These are phyloP conservation scores for Drosophila mayri DNA, from an alignment of 1,140 invertebrate genomes.

Conservation along the genomic window DNA sequence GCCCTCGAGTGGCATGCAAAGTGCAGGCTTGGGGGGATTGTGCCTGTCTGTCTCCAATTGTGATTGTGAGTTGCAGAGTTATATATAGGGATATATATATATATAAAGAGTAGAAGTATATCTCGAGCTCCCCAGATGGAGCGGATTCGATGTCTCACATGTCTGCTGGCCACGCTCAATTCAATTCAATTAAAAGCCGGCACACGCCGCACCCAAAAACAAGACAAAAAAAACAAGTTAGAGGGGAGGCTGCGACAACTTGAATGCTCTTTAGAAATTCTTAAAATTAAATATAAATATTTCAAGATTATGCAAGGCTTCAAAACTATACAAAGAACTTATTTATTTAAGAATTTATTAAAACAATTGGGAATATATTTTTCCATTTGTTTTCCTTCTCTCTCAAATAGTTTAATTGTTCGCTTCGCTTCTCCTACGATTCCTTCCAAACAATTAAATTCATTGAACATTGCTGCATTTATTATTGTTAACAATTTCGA, in stretches of 20 bases:
- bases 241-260: conserved; percentile 8
- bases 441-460: conserved; percentile 11
- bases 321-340: no score
- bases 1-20: conserved; percentile 51
- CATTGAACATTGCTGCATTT: conserved; percentile 3
- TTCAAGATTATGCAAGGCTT: no score
- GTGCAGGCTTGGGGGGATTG: conserved; percentile 27
- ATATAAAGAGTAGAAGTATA: conserved; percentile 7
- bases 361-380: not conserved
- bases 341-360: not conserved
- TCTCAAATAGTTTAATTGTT: not conserved
- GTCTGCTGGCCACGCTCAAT: conserved; percentile 62
- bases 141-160: conserved; percentile 53
- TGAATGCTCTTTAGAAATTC: conserved; percentile 18
- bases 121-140: conserved; percentile 16
- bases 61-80: conserved; percentile 5
- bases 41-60: conserved; percentile 11
- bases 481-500: conserved; percentile 13
- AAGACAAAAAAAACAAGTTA: conserved; percentile 14
- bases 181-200: conserved; percentile 68
- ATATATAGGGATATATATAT: not conserved
- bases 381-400: not conserved
- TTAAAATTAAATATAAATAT: not conserved
- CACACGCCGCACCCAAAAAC: conserved; percentile 52
- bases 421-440: not conserved